Base-by-base conservation (phyloP, 2,888 invertebrate genomes). In the Phragmatobia fuliginosa region DNA sequence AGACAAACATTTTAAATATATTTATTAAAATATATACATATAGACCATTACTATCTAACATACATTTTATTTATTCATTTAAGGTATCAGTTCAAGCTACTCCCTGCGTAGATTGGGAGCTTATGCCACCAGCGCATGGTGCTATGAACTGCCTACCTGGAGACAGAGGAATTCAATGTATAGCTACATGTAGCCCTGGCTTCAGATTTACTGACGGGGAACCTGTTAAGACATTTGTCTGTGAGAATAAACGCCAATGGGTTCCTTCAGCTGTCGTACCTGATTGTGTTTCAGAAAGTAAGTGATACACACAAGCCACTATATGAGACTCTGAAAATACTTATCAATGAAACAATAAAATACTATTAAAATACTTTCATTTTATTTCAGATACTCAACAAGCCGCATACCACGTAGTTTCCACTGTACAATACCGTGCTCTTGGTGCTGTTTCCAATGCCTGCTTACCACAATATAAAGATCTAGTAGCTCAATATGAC, bases 61-160 rank as follows among this genome's bases (percentile, higher is more conserved):
- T 62, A 56, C 28, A 33, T 61, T 18, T 36, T 41, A 45, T 49
- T 56, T 60, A 45, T 49, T 56, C 10, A 14, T 86, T 88, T 58
- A 82, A 96, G 96, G 97, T 98, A 6, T 98, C 98, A 0, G 98
- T 99, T 0, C 98, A 98, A 96, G 98, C 99, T 0, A 98, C 98
- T 0, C 98, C 98, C 21, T 99, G 99, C 85, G 98, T 99, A 0
- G 98, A 98, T 84, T 99, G 99, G 98, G 99, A 99, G 87, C 91
- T 99, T 10, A 97, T 97, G 88, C 97, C 98, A 7, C 99, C 99
- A 1, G 97, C 97, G 0, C 97, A 99, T 89, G 99, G 99, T 62
- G 97, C 97, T 63, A 95, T 99, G 38, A 98, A 98, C 86, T 99
- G 99, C 84, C 92, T 98, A 21, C 97, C 98, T 31, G 97, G 97